Base-by-base conservation (phyloP, 2,113 vertebrate species). In the Garra rufa region DNA sequence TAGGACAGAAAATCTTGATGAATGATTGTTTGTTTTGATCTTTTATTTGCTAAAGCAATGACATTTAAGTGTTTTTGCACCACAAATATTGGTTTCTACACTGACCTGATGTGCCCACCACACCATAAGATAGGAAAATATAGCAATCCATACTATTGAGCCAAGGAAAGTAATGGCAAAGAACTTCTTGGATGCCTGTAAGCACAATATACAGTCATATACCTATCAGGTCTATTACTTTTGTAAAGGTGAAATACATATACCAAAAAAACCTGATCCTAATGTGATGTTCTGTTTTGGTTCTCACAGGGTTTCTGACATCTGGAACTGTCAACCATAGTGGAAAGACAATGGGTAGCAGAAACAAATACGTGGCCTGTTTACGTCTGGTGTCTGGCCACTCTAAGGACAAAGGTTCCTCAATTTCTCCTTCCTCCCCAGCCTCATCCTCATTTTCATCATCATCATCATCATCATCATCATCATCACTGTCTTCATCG, bases 81-180 rank as follows among this genome's bases (percentile, higher is more conserved):
- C 38, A 38, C 10, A 48, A 28, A 69, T 59, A 59, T 19, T 57
- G 30, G 14, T 69, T 67, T 67, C 70, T 70, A 6, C 48, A 92
- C 95, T 94, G 85, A 99, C 98, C 97, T 99, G 98, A 94, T 99
- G 98, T 76, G 98, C 98, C 98, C 97, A 99, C 97, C 97, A 99
- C 90, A 99, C 97, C 98, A 99, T 98, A 84, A 99, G 95, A 89
- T 99, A 99, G 50, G 98, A 99, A 90, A 98, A 98, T 4, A 92
- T 85, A 73, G 92, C 98, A 85, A 99, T 99, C 98, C 98, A 99
- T 61, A 95, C 0, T 88, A 99, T 99, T 61, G 98, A 96, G 84
- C 96, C 98, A 76, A 99, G 91, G 88, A 99, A 99, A 0, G 97
- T 98, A 82, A 95, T 9, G 48, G 89, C 94, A 89, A 99, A 98